Conservation (phyloP, 2,888 invertebrate species). For the Eudemis profundana region DNA sequence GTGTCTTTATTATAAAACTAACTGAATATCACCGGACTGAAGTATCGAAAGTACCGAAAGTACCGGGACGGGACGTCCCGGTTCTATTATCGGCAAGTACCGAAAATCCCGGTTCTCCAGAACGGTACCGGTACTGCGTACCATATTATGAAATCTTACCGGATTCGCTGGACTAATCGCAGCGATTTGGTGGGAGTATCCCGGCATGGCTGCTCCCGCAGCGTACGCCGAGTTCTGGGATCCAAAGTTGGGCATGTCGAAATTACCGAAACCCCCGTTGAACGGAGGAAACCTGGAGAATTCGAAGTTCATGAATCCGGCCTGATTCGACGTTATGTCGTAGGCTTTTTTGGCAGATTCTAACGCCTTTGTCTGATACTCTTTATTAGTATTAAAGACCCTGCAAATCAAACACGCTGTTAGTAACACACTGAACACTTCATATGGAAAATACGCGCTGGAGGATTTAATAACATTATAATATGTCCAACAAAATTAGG, state of each 20-base stretch:
- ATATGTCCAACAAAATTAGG: no score
- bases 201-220: conserved; percentile 82
- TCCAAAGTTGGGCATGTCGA: conserved; percentile 40
- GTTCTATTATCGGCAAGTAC: no score
- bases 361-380: conserved; percentile 69
- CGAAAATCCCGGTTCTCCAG: no score
- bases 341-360: conserved; percentile 75
- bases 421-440: conserved; percentile 49
- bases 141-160: conserved; percentile 67
- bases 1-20: no score
- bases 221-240: conserved; percentile 77
- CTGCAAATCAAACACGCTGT: conserved; percentile 63
- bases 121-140: no score
- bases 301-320: conserved; percentile 64
- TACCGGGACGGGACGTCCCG: no score
- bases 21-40: no score
- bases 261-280: conserved; percentile 50
- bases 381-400: conserved; percentile 66
- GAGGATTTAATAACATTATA: background rate
- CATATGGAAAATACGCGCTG: conserved; percentile 3
- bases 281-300: conserved; percentile 62
- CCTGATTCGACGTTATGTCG: conserved; percentile 70
- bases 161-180: conserved; percentile 86
- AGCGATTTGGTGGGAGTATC: conserved; percentile 84
- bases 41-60: no score